Conservation (phyloP, 2,888 invertebrate species). For the Diaphora mendica region DNA sequence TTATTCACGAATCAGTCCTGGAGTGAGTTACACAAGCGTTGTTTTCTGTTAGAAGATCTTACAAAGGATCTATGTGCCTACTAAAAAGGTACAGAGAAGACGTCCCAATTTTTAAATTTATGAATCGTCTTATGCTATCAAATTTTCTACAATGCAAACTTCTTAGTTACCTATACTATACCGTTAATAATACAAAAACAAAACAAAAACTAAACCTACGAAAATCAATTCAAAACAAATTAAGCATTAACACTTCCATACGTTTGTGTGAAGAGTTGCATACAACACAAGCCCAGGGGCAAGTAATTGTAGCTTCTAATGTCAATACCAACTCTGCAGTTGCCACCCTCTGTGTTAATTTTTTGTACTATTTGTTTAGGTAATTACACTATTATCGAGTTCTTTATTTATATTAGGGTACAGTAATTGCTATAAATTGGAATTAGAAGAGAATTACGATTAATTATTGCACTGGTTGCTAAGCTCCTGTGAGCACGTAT, state of each 20-base stretch:
- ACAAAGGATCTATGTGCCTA: neutral
- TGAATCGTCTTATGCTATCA: too few species aligned
- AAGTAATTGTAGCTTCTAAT: slow-evolving; percentile 53
- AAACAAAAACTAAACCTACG: slow-evolving; percentile 7
- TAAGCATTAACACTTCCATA: slow-evolving; percentile 24
- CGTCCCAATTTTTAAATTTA: too few species aligned
- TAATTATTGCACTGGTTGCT: neutral
- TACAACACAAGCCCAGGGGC: slow-evolving; percentile 26
- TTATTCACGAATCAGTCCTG: neutral
- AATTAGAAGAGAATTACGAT: slow-evolving; percentile 2
- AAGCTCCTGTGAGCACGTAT: neutral
- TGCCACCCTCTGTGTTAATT: slow-evolving; percentile 39
- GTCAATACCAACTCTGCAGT: slow-evolving; percentile 34
- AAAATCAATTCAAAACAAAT: slow-evolving; percentile 16
- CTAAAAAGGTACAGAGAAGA: too few species aligned
- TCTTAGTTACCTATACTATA: neutral
- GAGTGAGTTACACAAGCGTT: neutral
- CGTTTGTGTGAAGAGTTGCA: slow-evolving; percentile 38
- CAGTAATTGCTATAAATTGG: slow-evolving; percentile 7
- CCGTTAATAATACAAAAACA: too few species aligned
- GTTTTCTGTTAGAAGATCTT: neutral
- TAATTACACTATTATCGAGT: slow-evolving; percentile 38
- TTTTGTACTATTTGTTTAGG: slow-evolving; percentile 37
- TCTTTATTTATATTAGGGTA: slow-evolving; percentile 25
- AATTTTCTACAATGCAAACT: too few species aligned